Base-by-base conservation (phyloP, 2,888 invertebrate species). In the Thyatira batis region DNA sequence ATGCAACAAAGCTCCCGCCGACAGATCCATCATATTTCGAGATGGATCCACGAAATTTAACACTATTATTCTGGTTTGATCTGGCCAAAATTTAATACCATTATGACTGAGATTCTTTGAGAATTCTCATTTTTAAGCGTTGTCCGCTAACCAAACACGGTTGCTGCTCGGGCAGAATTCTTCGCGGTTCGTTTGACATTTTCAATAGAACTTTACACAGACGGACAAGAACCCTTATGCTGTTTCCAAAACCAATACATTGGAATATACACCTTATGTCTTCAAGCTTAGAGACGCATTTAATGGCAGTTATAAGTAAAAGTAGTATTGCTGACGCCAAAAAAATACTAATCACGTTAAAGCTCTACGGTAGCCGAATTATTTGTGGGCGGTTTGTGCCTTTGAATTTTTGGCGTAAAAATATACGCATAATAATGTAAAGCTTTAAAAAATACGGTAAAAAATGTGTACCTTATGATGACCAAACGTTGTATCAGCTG, bases 81-180 rank as follows among this genome's bases (percentile, higher is more conserved):
- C 65, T 80, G 77, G 81, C 76, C 78, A 82, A 80, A 76, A 81
- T 79, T 80, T 87, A 78, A 85, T 84, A 73, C 87, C 69, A 84
- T 88, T 89, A 85, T 78, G 80, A 72, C 61, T 65, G 73, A 71
- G 78, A 78, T 76, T 72, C 67, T 73, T 70, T 61, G 65, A 73
- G 75, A 74, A 76, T 73, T 80, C 73, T 67, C 61, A 73, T 68
- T 77, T 77, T 73, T 76, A 78, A 76, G 74, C 71, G 78, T 72
- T 84, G 89, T 86, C 89, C 90, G 87, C 85, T 77, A 78, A 74
- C 78, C 84, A 90, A 91, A 91, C 85, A 89, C 78, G 76, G 82
- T 76, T 76, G 80, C 75, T 75, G 69, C 66, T 74, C 71, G 78
- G 65, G 67, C 75, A 65, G 78, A 87, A 89, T 87, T 82, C 82